Percentiles rank a stretch among this genome's conserved stretches.
Conservation (phyloP, 2,888 invertebrate species). For the Acanthococcus lagerstroemiae region DNA sequence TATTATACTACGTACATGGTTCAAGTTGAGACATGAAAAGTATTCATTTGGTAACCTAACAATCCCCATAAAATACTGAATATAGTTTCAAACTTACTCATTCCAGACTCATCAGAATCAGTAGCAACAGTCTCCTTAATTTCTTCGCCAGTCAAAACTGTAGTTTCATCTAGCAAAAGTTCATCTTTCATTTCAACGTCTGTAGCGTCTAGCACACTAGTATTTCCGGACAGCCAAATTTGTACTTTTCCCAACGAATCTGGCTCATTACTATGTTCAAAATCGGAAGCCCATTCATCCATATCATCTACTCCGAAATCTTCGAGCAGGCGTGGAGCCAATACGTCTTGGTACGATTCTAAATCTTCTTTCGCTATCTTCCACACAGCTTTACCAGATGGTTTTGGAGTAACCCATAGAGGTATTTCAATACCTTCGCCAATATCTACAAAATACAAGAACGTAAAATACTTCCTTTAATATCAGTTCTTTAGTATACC, state of each 20-base stretch:
- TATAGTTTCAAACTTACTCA: too few relatives aligned
- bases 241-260: background rate
- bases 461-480: too few relatives aligned
- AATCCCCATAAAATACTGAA: too few relatives aligned
- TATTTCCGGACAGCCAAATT: background rate
- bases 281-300: background rate
- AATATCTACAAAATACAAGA: background rate
- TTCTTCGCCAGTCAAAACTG: too few relatives aligned
- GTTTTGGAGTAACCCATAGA: background rate
- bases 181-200: too few relatives aligned
- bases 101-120: too few relatives aligned
- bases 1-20: too few relatives aligned
- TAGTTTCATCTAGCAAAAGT: too few relatives aligned
- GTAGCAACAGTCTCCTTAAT: too few relatives aligned
- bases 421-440: slow-evolving; percentile 1
- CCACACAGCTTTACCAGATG: slow-evolving; percentile 3
- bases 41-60: too few relatives aligned
- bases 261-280: background rate
- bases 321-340: slow-evolving; percentile 30
- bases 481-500: background rate
- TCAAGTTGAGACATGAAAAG: too few relatives aligned
- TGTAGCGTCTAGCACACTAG: too few relatives aligned
- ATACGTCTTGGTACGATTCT: slow-evolving; percentile 28
- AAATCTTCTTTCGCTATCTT: slow-evolving; percentile 31
- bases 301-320: slow-evolving; percentile 27